Evolutionary conservation across 2,797 vertebrate species (phyloP), one percentile per base, ranked within the genome.

Genomic region (Orientallactaga sibirica): DNA sequence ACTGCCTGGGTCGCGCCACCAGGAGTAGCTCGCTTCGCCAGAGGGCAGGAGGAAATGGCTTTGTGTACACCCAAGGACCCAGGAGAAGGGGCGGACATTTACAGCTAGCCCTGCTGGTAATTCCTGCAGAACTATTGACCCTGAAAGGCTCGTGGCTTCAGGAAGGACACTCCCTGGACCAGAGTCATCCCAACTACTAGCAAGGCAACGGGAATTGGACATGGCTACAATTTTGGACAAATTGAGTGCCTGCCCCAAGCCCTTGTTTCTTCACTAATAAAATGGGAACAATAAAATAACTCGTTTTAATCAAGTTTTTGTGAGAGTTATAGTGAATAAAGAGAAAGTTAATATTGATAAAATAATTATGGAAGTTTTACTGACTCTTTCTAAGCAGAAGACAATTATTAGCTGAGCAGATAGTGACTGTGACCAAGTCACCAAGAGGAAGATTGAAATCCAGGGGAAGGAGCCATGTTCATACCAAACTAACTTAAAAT

Each of bases 361-460:
- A 66, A 64, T 64, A 61, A 77, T 43, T 77, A 43, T n/a, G 76
- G n/a, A 73, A 16, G 52, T 68, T 25, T 90, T n/a, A 27, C 8
- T 67, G 48, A 92, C 73, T 48, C 64, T 33, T 90, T 87, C 19
- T 6, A 33, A 92, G 78, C 55, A 62, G 78, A 90, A 67, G 37
- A 74, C 19, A 73, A 61, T 62, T 89, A 73, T 18, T 74, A 71
- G 43, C 70, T 43, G 6, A 29, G 1, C 27, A 19, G 33, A 20
- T 83, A 64, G 19, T 77, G 8, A 7, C 29, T 86, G 52, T 1
- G 19, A 71, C 12, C 2, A 52, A 41, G 9, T 4, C 55, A 66
- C 33, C 4, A 15, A 43, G 27, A 93, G 12, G 4, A 78, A 86
- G 48, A 25, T 78, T 73, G 55, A 86, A 78, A 77, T 62, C 81